Conservation (phyloP, 2,113 vertebrate genomes). For the Pan paniscus region DNA sequence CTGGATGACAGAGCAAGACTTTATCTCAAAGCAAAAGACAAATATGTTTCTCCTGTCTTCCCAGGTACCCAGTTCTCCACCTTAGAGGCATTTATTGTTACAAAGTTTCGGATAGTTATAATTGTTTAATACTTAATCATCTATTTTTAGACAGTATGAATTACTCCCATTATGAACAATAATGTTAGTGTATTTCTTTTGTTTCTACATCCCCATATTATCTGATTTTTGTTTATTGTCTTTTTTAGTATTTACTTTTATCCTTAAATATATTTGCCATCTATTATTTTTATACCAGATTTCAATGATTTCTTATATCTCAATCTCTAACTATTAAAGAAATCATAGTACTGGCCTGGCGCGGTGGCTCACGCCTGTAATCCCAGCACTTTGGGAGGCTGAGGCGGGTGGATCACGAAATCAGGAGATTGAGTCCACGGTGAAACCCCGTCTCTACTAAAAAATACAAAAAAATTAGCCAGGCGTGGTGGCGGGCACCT, state of each 20-base stretch:
- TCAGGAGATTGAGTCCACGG: too few relatives aligned
- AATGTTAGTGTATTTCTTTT: neutral
- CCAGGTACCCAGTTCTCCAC: neutral
- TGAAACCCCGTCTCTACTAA: too few relatives aligned
- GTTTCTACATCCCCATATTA: neutral
- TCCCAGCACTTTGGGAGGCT: too few relatives aligned
- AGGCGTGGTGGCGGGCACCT: too few relatives aligned
- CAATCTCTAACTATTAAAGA: neutral
- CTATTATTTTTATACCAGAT: neutral
- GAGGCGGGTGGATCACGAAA: too few relatives aligned
- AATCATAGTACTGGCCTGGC: too few relatives aligned
- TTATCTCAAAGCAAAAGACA: too few relatives aligned
- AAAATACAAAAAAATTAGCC: too few relatives aligned
- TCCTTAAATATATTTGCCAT: neutral
- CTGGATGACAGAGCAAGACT: too few relatives aligned
- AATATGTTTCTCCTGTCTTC: too few relatives aligned
- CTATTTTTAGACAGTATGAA: neutral
- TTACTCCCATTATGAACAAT: neutral
- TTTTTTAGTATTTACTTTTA: neutral
- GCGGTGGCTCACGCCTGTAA: too few relatives aligned
- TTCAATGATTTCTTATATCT: neutral
- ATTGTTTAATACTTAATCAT: neutral
- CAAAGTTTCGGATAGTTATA: neutral
- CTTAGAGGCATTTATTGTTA: neutral
- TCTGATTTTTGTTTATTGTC: neutral